Base-by-base conservation (phyloP, 2,113 vertebrate genomes). In the Oxyura jamaicensis region DNA sequence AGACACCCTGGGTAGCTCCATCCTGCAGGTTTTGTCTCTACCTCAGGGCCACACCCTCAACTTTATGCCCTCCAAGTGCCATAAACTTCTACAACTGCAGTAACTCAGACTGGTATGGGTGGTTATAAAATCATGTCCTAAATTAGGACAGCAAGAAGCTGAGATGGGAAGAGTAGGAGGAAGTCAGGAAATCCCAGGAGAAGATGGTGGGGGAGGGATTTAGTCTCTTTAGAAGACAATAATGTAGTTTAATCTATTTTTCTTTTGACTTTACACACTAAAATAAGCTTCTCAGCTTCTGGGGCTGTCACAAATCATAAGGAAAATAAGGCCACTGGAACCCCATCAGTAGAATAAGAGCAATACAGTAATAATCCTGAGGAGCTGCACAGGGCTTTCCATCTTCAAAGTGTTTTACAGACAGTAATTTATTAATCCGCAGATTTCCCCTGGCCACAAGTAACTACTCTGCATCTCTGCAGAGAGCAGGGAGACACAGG, bases 351-450 rank as follows among this genome's bases (percentile, higher is more conserved):
- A 86, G 77, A 68, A 41, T 82, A 88, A 91, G 68, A 95, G 36
- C 66, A 69, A 93, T 58, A 84, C 18, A 96, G 90, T 62, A 93
- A 92, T 93, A 94, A 92, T 96, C 88, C 69, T 78, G 77, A 94
- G 88, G 62, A 94, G 60, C 48, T 86, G 74, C 8, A 8, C 83
- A 76, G 69, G 16, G 68, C 76, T 95, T 90, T 93, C 93, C 65
- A 90, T 94, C 95, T 96, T 97, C 93, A 90, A 95, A 97, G 93
- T 91, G 80, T 67, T 96, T 96, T 91, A 95, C 66, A 92, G 95
- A 92, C 83, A 94, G 90, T 90, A 88, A 95, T 92, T 93, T 91
- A 95, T 95, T 97, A 96, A 95, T 95, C 95, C 83, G 68, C 52
- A 91, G 56, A 88, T 93, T 94, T 91, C 93, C 83, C 69, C 83